Percentiles rank a stretch among this genome's conserved stretches.
phyloP scores from a whole-genome alignment of 1,140 invertebrate species.

The Hypsibius dujardini region DNA sequence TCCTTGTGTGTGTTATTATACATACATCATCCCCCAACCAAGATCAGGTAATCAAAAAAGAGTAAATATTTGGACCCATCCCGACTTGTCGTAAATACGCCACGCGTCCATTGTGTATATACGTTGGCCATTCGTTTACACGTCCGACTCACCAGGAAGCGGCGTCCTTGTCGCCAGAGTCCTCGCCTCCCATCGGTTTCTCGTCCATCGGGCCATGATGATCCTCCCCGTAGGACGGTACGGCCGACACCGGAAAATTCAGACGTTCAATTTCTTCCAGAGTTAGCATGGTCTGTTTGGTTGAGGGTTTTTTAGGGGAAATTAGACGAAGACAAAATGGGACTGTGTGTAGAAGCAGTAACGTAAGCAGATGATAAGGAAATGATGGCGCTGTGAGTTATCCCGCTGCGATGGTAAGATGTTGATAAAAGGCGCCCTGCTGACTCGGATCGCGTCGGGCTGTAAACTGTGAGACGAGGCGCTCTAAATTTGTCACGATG shows the following conservation, averaged over 20 bases:
- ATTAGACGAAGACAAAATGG: neutral
- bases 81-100: neutral
- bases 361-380: neutral
- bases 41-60: conserved; percentile 6
- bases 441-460: neutral
- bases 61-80: conserved; percentile 1
- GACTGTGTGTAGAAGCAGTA: neutral
- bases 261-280: neutral
- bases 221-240: neutral
- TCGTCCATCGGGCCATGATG: neutral
- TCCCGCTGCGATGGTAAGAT: neutral
- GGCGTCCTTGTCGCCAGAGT: neutral
- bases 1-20: no score
- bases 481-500: neutral
- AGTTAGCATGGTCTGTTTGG: neutral
- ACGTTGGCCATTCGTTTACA: neutral
- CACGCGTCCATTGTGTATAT: neutral
- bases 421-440: no score
- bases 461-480: neutral
- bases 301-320: neutral
- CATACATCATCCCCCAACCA: neutral
- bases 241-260: neutral
- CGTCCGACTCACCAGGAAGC: neutral
- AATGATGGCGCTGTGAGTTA: neutral
- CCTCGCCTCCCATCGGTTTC: neutral